Evolutionary conservation across 2,888 invertebrate genomes (phyloP), one percentile per base, ranked within the genome.

Genomic region (Rapana venosa): DNA sequence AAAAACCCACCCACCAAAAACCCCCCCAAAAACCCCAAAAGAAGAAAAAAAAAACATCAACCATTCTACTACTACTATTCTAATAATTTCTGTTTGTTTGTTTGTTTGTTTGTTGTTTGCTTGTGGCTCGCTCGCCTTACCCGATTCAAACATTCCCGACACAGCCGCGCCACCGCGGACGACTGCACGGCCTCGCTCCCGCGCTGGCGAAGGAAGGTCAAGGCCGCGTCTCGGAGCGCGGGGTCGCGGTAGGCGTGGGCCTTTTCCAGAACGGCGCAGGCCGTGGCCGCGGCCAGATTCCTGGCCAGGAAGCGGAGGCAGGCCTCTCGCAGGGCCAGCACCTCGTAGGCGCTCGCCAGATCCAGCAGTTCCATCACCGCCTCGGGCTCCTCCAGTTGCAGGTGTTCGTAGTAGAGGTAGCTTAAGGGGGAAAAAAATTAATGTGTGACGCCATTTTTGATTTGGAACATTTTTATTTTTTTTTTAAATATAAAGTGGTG

Each of bases 141-240:
- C 90, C 88, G 30, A 61, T 91, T 90, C 26, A 91, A 30, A 35
- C 90, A 87, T 0, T 91, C 90, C 61, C 90, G 81, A 8, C 90
- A 77, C 83, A 90, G 66, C 30, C 17, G 32, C 79, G 15, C 17
- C 79, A 79, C 35, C n/a, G 11, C 91, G 47, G 56, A 35, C 30
- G 90, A 90, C 56, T 84, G 61, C 36, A 90, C 30, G 30, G 90
- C 91, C 35, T 90, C 88, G 22, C 74, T 61, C 36, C 88, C 87
- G 87, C 90, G 90, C 56, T 88, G 88, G 26, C 90, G 22, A 32
- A 91, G 58, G 56, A 74, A 90, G 4, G 22, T 32, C 15, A 35
- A 13, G 77, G 74, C 88, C 70, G 13, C 30, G 84, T 56, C 89
- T 88, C 88, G 84, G 56, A 88, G 58, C 20, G n/a, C 20, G 6